Evolutionary conservation across 2,888 invertebrate genomes (phyloP), one percentile per base, ranked within the genome.

Genomic region (Apamea sordens): DNA sequence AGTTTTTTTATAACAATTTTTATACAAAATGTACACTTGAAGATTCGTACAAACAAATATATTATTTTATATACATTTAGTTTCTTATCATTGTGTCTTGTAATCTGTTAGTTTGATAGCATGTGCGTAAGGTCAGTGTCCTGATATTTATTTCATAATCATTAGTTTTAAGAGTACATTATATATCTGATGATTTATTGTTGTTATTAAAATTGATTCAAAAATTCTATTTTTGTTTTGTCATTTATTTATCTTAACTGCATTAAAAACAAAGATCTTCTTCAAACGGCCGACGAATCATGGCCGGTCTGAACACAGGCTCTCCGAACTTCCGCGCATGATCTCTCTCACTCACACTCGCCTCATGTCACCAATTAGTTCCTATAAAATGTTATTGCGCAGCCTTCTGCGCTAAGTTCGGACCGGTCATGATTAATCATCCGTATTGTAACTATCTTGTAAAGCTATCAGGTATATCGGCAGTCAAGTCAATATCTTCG

Each of bases 121-220:
- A 79, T 80, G 79, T 68, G 81, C 82, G 88, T 83, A 77, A 80
- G 86, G 78, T 81, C 73, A 56, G 47, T 78, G 72, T 76, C 81
- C 83, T 84, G 72, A 82, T 88, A 88, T 88, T 88, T 88, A 88
- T 88, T 89, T 88, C 86, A 84, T 89, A 82, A 81, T 89, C 84
- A 71, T 76, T 89, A 89, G 85, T 78, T 77, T 63, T 89, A 89
- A 89, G 89, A 76, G 53, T 77, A 86, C 80, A 76, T 84, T 84
- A 83, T 84, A 28, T 71, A 86, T 86, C 85, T 83, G 82, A 80
- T 82, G 76, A 84, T 85, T 77, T 80, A 88, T 74, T 80, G 81
- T 84, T 86, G 82, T 88, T 89, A 89, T 82, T 89, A 89, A 89
- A 89, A 85, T 77, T 77, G 76, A 80, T 80, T 79, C 2, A 8